Evolutionary conservation across 2,888 invertebrate genomes (phyloP).

Genomic region (Nephrotoma guestfalica): DNA sequence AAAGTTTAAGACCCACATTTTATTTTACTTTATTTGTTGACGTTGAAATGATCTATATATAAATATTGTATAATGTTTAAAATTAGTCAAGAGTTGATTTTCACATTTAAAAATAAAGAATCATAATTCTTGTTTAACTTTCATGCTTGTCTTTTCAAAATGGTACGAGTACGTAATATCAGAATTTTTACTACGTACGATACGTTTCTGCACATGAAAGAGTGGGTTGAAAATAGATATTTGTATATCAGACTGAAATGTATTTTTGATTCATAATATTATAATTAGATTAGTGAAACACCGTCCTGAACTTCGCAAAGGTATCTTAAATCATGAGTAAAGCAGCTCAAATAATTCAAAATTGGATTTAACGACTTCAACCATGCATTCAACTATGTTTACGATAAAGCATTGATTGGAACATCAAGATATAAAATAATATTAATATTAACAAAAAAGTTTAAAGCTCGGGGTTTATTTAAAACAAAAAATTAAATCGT

Average conservation of each 20-base stretch:
- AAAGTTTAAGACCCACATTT: not conserved
- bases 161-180: not conserved
- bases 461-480: not conserved
- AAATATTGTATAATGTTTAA: not conserved
- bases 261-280: too few species aligned
- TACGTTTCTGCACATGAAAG: too few species aligned
- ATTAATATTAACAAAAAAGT: not conserved
- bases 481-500: not conserved
- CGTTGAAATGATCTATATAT: not conserved
- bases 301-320: too few species aligned
- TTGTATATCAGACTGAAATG: too few species aligned
- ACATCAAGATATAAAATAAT: too few species aligned
- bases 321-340: too few species aligned
- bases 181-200: too few species aligned
- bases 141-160: not conserved
- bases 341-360: too few species aligned
- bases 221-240: too few species aligned
- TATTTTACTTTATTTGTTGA: not conserved
- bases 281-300: too few species aligned
- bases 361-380: not conserved
- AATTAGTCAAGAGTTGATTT: not conserved
- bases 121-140: not conserved
- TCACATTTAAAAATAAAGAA: not conserved
- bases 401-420: not conserved
- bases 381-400: not conserved